phyloP scores from a whole-genome alignment of 2,888 invertebrate genomes.

The Cacoxenus indagator region DNA sequence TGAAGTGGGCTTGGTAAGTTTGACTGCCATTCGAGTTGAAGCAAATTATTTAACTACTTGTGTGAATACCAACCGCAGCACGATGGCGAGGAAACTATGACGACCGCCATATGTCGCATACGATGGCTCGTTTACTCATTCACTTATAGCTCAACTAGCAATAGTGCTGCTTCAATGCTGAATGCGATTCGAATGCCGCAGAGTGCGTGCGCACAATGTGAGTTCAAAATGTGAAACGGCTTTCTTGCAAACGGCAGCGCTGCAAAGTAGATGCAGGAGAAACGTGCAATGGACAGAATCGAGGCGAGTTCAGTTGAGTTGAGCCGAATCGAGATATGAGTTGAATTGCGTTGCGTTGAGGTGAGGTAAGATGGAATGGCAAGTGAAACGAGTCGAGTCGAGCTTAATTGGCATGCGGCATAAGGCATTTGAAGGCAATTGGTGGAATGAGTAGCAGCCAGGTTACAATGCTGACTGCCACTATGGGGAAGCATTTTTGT shows the following conservation, averaged over 20 bases:
- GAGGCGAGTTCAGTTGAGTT: too few species aligned
- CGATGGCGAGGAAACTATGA: too few species aligned
- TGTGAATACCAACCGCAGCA: too few species aligned
- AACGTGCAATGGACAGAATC: background rate
- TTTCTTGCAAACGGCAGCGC: slow-evolving; percentile 9
- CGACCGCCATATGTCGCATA: too few species aligned
- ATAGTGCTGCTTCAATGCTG: background rate
- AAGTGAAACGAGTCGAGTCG: background rate
- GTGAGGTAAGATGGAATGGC: background rate
- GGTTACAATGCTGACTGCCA: background rate
- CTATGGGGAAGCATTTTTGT: background rate
- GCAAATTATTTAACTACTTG: slow-evolving; percentile 2
- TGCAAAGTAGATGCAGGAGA: background rate
- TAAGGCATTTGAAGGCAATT: background rate
- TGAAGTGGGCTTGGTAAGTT: too few species aligned
- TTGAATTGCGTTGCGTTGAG: background rate
- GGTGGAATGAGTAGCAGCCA: background rate
- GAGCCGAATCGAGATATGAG: background rate
- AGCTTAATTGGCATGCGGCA: background rate
- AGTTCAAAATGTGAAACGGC: slow-evolving; percentile 6
- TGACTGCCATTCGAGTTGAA: too few species aligned
- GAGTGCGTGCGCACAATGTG: slow-evolving; percentile 2
- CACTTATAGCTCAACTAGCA: too few species aligned
- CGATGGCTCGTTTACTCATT: too few species aligned
- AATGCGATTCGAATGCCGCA: background rate